These are phyloP conservation scores for Prochilodus magdalenae DNA, from an alignment of 2,113 vertebrate species.

Conservation along the genomic window DNA sequence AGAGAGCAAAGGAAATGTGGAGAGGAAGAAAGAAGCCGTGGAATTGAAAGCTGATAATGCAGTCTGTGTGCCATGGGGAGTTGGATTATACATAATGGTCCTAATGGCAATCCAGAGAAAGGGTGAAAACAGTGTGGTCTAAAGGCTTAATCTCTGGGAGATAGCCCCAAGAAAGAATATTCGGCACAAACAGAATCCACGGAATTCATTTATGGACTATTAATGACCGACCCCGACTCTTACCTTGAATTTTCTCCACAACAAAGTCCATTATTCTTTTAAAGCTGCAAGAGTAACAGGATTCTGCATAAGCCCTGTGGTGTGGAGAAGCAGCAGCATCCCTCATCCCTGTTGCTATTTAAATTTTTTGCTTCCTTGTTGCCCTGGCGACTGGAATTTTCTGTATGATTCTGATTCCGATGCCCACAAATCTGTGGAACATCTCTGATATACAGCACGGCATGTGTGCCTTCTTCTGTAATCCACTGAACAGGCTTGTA, in stretches of 20 bases:
- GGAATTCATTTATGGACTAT: background rate
- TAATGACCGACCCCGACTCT: constrained; percentile 9
- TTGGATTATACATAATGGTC: constrained; percentile 39
- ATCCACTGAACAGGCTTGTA: background rate
- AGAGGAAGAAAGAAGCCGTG: background rate
- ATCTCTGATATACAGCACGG: constrained; percentile 6
- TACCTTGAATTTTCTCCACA: constrained; percentile 42
- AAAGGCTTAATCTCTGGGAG: constrained; percentile 13
- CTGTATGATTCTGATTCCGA: constrained; percentile 7
- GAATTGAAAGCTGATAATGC: constrained; percentile 36
- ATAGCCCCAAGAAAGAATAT: constrained; percentile 9
- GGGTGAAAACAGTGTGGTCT: constrained; percentile 24
- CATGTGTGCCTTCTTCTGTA: background rate
- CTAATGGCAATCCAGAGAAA: constrained; percentile 39
- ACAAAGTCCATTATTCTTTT: constrained; percentile 21
- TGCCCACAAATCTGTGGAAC: background rate
- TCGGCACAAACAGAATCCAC: background rate
- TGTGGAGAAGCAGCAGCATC: constrained; percentile 5
- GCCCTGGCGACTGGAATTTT: constrained; percentile 44
- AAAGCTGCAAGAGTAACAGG: background rate
- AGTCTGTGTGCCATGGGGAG: constrained; percentile 19
- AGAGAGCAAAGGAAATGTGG: background rate
- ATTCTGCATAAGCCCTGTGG: constrained; percentile 5
- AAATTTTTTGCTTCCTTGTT: constrained; percentile 48
- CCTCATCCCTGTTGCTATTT: constrained; percentile 37